Evolutionary conservation across 2,113 vertebrate genomes (phyloP).

Genomic region (Corvus moneduloides): DNA sequence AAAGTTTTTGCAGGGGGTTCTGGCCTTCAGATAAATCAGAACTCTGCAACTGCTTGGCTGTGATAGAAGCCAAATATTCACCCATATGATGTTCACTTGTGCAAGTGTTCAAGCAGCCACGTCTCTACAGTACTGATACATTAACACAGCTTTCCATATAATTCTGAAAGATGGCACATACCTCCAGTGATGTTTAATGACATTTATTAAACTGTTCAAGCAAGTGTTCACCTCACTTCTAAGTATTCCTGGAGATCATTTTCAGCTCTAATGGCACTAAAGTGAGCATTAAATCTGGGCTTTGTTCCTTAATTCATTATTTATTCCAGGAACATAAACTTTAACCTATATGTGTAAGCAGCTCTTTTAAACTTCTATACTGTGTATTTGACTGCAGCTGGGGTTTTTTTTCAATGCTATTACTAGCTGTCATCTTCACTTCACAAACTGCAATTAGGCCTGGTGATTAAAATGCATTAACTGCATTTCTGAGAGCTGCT

Average conservation of each 20-base stretch:
- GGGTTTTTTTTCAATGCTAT: neutral
- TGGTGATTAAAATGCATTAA: neutral
- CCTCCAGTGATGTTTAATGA: neutral
- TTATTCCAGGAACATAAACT: neutral
- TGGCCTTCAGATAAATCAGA: neutral
- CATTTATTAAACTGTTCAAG: neutral
- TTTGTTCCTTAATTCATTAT: neutral
- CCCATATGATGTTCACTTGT: neutral
- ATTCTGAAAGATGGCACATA: neutral
- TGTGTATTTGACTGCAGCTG: neutral
- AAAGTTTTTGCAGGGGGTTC: neutral
- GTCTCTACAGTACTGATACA: fast-evolving
- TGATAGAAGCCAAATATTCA: neutral
- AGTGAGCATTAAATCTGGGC: neutral
- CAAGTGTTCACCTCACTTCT: neutral
- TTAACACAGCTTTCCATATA: neutral
- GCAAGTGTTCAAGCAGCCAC: neutral
- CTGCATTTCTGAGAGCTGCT: neutral
- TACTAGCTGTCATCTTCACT: neutral
- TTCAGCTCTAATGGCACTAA: neutral
- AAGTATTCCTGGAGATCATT: neutral
- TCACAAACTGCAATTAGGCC: neutral
- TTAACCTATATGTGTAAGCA: neutral
- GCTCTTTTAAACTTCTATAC: neutral
- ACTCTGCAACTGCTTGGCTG: neutral